Conservation (phyloP, 2,113 vertebrate species). For the Rhodinocichla rosea region DNA sequence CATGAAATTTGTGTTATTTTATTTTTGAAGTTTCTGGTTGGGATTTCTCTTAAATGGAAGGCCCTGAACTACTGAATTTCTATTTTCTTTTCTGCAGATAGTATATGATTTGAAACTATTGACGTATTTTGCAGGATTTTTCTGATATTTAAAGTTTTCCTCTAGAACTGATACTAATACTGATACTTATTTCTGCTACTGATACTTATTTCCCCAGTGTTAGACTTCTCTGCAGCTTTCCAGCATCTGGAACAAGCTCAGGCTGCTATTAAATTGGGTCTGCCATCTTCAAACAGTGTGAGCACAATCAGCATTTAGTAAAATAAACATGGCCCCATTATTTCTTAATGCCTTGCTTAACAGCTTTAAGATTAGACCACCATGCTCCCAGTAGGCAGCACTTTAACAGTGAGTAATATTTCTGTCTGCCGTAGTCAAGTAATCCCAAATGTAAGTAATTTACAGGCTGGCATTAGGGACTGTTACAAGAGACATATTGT, state of each 20-base stretch:
- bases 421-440: slow-evolving; percentile 71
- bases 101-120: background rate
- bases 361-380: slow-evolving; percentile 69
- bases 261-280: slow-evolving; percentile 47
- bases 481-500: slow-evolving; percentile 74
- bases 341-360: slow-evolving; percentile 77
- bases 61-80: background rate
- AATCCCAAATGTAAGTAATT: slow-evolving; percentile 81
- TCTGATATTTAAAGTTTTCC: background rate
- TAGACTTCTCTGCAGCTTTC: background rate
- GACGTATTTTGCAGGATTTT: background rate
- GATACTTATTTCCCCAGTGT: background rate
- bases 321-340: slow-evolving; percentile 73
- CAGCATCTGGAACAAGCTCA: slow-evolving; percentile 9
- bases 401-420: slow-evolving; percentile 76
- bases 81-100: background rate
- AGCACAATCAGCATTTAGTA: slow-evolving; percentile 62
- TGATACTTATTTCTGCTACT: background rate
- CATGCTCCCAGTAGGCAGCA: slow-evolving; percentile 66
- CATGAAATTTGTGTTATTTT: background rate
- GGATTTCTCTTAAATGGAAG: background rate
- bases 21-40: background rate
- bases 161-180: background rate
- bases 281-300: slow-evolving; percentile 56
- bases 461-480: slow-evolving; percentile 69